Evolutionary conservation across 2,888 invertebrate genomes (phyloP).

Genomic region (Baronia brevicornis): DNA sequence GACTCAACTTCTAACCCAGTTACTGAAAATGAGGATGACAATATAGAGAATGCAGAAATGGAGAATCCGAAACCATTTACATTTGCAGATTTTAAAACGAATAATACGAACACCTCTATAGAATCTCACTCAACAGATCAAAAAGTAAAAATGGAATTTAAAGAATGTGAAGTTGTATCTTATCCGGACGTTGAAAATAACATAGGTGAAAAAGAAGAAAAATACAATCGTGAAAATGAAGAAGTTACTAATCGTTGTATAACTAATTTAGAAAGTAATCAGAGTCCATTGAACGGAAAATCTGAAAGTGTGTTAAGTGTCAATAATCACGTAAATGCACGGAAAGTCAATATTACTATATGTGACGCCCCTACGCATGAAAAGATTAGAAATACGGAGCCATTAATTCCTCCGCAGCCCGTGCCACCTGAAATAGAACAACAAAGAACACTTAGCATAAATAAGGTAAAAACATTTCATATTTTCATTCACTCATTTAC

Average conservation of each 20-base stretch:
- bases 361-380: slow-evolving; percentile 50
- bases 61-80: slow-evolving; percentile 68
- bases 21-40: slow-evolving; percentile 8
- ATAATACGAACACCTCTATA: slow-evolving; percentile 35
- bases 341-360: slow-evolving; percentile 60
- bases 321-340: slow-evolving; percentile 39
- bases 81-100: slow-evolving; percentile 74
- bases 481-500: too few relatives aligned
- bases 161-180: too few relatives aligned
- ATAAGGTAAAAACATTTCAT: slow-evolving; percentile 79
- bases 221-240: too few relatives aligned
- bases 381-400: slow-evolving; percentile 50
- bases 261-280: slow-evolving; percentile 17
- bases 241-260: slow-evolving; percentile 15
- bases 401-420: slow-evolving; percentile 79
- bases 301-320: slow-evolving; percentile 42
- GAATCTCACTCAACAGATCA: slow-evolving; percentile 22
- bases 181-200: slow-evolving; percentile 18
- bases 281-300: slow-evolving; percentile 40
- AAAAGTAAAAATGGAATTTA: slow-evolving; percentile 15
- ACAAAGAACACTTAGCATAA: slow-evolving; percentile 86
- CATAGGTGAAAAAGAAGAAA: too few relatives aligned
- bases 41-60: slow-evolving; percentile 17
- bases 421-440: slow-evolving; percentile 89
- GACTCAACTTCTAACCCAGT: slow-evolving; percentile 21